Conservation (phyloP, 1,140 invertebrate genomes). For the Elymnias hypermnestra region DNA sequence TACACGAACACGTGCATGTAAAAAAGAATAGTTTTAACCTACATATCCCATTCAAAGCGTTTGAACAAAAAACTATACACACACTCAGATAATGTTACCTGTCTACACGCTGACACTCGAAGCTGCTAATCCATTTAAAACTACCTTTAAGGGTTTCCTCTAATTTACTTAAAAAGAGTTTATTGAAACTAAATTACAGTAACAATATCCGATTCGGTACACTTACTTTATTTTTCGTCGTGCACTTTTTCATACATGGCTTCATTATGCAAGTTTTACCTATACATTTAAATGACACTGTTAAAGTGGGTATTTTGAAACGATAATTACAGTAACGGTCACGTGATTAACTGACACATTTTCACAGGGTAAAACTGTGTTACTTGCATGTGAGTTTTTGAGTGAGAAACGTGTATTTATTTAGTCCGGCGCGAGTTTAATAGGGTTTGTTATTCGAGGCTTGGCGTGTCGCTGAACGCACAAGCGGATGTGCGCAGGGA, state of each 20-base stretch:
- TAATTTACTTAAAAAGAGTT: conserved; percentile 17
- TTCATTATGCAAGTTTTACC: no score
- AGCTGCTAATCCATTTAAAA: conserved; percentile 23
- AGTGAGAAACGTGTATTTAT: conserved; percentile 10
- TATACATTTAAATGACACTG: no score
- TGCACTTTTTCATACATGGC: conserved; percentile 7
- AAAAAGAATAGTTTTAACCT: no score
- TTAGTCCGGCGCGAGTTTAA: no score
- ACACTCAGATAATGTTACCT: no score
- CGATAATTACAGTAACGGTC: not conserved
- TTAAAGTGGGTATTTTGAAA: no score
- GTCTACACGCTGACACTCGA: conserved; percentile 3
- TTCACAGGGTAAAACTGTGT: not conserved
- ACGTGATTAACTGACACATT: not conserved
- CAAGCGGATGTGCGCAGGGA: conserved; percentile 66
- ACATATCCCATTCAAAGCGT: no score
- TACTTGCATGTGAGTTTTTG: no score
- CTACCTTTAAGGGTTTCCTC: conserved; percentile 17
- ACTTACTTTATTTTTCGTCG: conserved; percentile 22
- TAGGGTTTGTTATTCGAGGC: conserved; percentile 21
- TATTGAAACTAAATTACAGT: not conserved
- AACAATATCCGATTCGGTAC: not conserved
- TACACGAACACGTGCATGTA: no score
- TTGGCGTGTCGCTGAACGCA: conserved; percentile 50
- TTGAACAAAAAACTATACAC: no score